Conservation (phyloP, 2,797 vertebrate species). For the Champsocephalus gunnari region DNA sequence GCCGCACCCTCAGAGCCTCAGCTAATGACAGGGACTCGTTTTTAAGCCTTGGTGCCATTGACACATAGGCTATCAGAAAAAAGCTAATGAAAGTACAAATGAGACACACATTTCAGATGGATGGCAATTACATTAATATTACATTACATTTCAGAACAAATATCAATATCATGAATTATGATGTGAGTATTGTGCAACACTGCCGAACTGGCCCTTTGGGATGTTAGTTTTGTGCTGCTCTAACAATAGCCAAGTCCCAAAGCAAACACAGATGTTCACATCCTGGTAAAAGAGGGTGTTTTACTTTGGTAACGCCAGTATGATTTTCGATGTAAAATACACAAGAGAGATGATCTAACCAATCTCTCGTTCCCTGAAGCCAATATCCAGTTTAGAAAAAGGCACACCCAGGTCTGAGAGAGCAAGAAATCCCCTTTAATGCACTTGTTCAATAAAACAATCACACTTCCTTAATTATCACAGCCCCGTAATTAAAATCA, state of each 20-base stretch:
- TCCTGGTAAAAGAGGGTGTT: conserved; percentile 51
- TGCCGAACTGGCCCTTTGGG: conserved; percentile 60
- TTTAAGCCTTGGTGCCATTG: conserved; percentile 65
- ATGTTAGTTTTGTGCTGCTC: conserved; percentile 50
- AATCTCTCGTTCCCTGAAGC: conserved; percentile 69
- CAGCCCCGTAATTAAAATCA: conserved; percentile 24
- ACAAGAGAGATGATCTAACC: conserved; percentile 82
- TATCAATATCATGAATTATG: conserved; percentile 59
- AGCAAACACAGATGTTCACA: conserved; percentile 84
- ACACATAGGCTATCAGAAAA: conserved; percentile 30
- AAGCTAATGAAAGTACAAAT: conserved; percentile 47
- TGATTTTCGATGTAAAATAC: conserved; percentile 67
- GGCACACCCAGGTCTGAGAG: conserved; percentile 85
- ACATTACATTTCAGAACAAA: conserved; percentile 44
- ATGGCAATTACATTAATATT: conserved; percentile 17
- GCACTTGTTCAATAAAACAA: conserved; percentile 79
- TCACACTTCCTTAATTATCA: conserved; percentile 46
- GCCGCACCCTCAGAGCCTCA: conserved; percentile 73
- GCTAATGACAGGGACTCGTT: conserved; percentile 68
- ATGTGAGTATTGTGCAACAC: conserved; percentile 66
- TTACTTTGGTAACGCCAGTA: conserved; percentile 51
- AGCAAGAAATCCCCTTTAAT: conserved; percentile 60
- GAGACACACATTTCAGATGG: conserved; percentile 12
- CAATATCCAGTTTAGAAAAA: conserved; percentile 70
- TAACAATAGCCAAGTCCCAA: conserved; percentile 67